Percentiles rank a stretch among this genome's conserved stretches.
phyloP scores from a whole-genome alignment of 2,113 vertebrate genomes.

The Charadrius vociferus region DNA sequence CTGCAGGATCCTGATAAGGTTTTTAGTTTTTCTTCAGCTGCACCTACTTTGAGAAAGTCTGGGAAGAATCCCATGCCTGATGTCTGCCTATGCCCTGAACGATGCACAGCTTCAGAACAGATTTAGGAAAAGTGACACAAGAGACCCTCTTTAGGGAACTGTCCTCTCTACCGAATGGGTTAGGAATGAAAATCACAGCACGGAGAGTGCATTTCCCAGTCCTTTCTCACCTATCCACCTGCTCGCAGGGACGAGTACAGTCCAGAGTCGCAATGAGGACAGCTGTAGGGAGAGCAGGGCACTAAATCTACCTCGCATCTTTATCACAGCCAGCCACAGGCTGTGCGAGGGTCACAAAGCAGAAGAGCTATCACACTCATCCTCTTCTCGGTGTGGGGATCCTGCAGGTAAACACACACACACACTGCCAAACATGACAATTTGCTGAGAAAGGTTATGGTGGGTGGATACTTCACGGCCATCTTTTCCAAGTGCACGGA shows the following conservation, averaged over 20 bases:
- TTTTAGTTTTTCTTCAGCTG: not conserved
- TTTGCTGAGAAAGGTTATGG: constrained; percentile 25
- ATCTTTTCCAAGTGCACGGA: not conserved
- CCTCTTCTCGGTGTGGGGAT: not conserved
- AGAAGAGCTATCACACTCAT: not conserved
- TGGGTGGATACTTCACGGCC: not conserved
- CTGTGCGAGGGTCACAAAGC: not conserved
- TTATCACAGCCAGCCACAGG: not conserved
- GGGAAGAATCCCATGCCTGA: not conserved
- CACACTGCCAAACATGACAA: not conserved
- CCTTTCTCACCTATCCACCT: not conserved
- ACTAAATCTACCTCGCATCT: not conserved
- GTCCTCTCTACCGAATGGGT: not conserved
- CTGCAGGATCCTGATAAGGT: not conserved
- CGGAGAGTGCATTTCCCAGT: not conserved
- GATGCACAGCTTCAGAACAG: not conserved
- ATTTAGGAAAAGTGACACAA: not conserved
- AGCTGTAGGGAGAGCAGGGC: not conserved
- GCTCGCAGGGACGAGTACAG: not conserved
- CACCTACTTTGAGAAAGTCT: not conserved
- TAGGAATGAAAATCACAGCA: not conserved
- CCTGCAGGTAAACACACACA: not conserved
- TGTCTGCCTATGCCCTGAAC: not conserved
- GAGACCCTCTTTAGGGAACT: not conserved
- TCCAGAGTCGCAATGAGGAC: rapidly evolving